phyloP scores from a whole-genome alignment of 23 tunicate genomes.

The Styela plicata region DNA sequence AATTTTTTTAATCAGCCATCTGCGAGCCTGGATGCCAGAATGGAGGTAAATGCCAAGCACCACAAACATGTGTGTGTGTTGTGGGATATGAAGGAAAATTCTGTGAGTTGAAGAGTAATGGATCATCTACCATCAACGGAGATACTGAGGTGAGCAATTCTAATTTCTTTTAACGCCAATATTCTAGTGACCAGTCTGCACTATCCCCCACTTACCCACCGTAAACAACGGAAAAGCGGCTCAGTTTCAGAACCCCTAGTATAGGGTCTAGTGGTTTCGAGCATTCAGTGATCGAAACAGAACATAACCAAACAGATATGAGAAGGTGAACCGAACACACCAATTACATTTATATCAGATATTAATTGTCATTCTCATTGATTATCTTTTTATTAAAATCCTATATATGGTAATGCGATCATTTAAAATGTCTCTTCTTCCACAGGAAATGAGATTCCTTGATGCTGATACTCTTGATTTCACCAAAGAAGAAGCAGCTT shows the following conservation, averaged over 20 bases:
- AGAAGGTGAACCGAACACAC: no score
- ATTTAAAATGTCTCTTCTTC: neutral
- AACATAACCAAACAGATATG: no score
- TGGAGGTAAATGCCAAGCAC: slow-evolving; percentile 62
- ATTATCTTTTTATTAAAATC: no score
- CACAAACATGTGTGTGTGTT: slow-evolving; percentile 61
- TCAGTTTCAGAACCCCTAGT: no score
- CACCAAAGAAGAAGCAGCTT: slow-evolving; percentile 31
- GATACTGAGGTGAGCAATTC: slow-evolving; percentile 30
- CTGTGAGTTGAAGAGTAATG: slow-evolving; percentile 33
- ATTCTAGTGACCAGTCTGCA: no score
- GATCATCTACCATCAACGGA: slow-evolving; percentile 23
- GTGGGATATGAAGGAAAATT: slow-evolving; percentile 58
- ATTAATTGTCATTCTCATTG: no score
- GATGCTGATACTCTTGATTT: slow-evolving; percentile 4
- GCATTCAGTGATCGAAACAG: no score
- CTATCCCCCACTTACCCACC: no score
- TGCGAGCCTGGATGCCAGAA: slow-evolving; percentile 54
- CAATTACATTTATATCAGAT: no score
- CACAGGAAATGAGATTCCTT: slow-evolving; percentile 17
- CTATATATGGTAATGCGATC: neutral
- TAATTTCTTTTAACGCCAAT: no score
- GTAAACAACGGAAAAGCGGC: no score
- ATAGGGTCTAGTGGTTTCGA: no score
- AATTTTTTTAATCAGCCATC: slow-evolving; percentile 42